Conservation (phyloP, 2,113 vertebrate genomes). For the Alligator mississippiensis region DNA sequence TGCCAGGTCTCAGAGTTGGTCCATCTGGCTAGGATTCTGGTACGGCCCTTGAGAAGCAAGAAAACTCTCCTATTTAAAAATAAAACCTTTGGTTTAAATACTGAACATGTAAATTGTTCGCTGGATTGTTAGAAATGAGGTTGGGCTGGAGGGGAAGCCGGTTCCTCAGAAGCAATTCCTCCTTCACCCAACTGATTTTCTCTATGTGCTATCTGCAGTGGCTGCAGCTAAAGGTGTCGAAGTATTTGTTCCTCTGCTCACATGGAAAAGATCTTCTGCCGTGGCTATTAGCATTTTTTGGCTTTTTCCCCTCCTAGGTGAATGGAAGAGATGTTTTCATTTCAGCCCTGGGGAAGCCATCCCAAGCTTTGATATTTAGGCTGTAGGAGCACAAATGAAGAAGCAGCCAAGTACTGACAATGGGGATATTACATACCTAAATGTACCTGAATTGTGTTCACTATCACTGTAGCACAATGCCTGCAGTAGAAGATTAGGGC, state of each 20-base stretch:
- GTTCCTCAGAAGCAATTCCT: neutral
- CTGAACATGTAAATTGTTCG: conserved; percentile 18
- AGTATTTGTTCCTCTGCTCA: neutral
- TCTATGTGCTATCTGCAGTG: conserved; percentile 29
- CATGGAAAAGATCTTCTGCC: neutral
- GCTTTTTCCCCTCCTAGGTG: conserved; percentile 15
- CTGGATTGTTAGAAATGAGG: conserved; percentile 5
- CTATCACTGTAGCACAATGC: neutral
- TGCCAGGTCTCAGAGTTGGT: neutral
- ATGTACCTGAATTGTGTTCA: neutral
- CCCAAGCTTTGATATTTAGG: conserved; percentile 5
- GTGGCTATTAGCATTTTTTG: conserved; percentile 26
- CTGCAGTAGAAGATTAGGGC: neutral
- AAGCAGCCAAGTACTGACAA: neutral
- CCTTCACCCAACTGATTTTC: conserved; percentile 16
- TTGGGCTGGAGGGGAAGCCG: conserved; percentile 16
- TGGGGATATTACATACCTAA: conserved; percentile 20
- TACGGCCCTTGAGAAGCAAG: neutral
- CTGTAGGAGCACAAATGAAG: neutral
- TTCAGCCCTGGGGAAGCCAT: conserved; percentile 25
- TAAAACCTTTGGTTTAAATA: conserved; percentile 41
- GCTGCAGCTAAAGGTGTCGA: neutral
- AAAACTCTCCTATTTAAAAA: conserved; percentile 47
- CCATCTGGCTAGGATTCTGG: neutral
- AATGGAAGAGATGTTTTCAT: conserved; percentile 46